A percentile compares a stretch with the other conserved stretches of the same genome.
Conservation (phyloP, 2,888 invertebrate genomes). For the Epistrophe eligans region DNA sequence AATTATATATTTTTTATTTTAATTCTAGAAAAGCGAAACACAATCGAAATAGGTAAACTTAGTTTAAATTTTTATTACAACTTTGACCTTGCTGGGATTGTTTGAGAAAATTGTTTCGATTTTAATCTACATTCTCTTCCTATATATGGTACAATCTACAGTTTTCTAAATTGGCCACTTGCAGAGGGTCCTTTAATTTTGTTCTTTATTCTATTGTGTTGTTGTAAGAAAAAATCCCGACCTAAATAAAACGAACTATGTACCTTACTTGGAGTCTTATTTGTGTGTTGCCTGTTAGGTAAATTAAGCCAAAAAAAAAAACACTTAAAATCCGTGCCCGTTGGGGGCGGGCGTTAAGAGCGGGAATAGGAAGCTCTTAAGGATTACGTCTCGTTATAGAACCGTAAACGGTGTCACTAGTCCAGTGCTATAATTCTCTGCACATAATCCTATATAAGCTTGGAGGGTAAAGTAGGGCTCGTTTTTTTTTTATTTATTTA, state of each 20-base stretch:
- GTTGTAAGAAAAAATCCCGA: constrained; percentile 32
- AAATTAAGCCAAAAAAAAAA: constrained; percentile 66
- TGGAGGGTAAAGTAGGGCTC: neutral
- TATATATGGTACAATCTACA: neutral
- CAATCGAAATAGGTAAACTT: neutral
- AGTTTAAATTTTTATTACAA: constrained; percentile 58
- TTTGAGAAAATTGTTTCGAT: constrained; percentile 26
- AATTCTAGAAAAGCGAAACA: neutral
- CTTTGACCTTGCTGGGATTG: constrained; percentile 31
- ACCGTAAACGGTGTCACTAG: constrained; percentile 72
- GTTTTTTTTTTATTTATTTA: constrained; percentile 14
- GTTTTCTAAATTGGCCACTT: constrained; percentile 57
- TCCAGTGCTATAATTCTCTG: constrained; percentile 59
- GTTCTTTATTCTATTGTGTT: neutral
- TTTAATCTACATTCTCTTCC: constrained; percentile 37
- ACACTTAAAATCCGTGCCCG: constrained; percentile 40
- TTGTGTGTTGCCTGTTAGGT: constrained; percentile 42
- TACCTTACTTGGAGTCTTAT: neutral
- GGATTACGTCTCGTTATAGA: constrained; percentile 62
- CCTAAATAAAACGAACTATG: constrained; percentile 37
- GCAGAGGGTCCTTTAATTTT: constrained; percentile 43
- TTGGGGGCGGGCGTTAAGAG: neutral
- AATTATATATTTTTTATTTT: neutral
- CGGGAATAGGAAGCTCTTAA: neutral
- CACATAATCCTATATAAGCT: constrained; percentile 50